phyloP scores from a whole-genome alignment of 2,797 vertebrate genomes.

The Ambastaia sidthimunki region DNA sequence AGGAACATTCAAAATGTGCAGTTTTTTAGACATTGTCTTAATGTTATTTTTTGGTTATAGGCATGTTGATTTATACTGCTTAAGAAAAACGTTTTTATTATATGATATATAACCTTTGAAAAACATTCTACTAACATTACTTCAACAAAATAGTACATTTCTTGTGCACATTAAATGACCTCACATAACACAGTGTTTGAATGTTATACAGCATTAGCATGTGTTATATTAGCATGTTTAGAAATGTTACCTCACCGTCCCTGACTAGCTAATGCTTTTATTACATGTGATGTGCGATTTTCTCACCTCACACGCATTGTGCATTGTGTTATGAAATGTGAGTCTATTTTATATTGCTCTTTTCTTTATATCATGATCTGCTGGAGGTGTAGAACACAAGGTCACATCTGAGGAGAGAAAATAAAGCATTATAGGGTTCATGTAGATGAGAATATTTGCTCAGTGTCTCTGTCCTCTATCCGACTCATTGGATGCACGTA shows the following conservation, averaged over 20 bases:
- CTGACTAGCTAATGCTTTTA: slow-evolving; percentile 8
- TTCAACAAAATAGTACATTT: background rate
- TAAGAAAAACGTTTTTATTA: too few species aligned
- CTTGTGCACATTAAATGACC: too few species aligned
- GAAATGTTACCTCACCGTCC: background rate
- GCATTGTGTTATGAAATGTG: slow-evolving; percentile 26
- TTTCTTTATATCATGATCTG: slow-evolving; percentile 21
- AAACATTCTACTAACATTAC: too few species aligned
- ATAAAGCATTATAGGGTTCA: slow-evolving; percentile 45
- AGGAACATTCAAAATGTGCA: too few species aligned
- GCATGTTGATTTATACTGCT: too few species aligned
- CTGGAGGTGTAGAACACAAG: slow-evolving; percentile 3
- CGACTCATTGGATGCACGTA: slow-evolving; percentile 45
- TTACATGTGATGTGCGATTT: background rate
- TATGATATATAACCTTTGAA: too few species aligned
- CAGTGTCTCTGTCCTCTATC: slow-evolving; percentile 45
- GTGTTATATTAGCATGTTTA: background rate
- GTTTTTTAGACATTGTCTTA: too few species aligned
- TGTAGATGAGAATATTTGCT: slow-evolving; percentile 55
- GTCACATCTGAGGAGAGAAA: slow-evolving; percentile 32
- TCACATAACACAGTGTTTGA: background rate
- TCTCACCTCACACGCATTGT: slow-evolving; percentile 15
- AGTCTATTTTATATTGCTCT: slow-evolving; percentile 16
- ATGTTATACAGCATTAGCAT: background rate
- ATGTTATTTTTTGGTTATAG: too few species aligned